These are phyloP conservation scores for Ips nitidus DNA, from an alignment of 1,140 invertebrate genomes.

Conservation along the genomic window DNA sequence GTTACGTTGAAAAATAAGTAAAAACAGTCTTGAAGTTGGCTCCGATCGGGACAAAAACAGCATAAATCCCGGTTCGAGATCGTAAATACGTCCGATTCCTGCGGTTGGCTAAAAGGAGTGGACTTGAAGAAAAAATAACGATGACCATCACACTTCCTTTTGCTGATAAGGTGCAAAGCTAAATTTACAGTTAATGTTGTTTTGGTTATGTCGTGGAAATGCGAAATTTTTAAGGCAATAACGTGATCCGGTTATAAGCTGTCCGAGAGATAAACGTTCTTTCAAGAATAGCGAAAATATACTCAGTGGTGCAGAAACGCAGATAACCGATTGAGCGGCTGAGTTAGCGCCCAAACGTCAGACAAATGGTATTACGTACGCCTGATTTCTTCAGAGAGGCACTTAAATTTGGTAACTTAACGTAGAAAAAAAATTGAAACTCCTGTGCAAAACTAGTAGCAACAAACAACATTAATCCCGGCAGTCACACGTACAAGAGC, in stretches of 20 bases:
- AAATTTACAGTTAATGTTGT: no score
- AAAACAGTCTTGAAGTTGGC: not conserved
- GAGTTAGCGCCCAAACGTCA: slow-evolving; percentile 13
- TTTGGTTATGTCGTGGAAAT: no score
- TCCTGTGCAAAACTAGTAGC: no score
- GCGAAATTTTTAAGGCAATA: no score
- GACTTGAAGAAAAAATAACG: slow-evolving; percentile 21
- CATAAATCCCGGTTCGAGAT: slow-evolving; percentile 22
- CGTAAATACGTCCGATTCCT: slow-evolving; percentile 25
- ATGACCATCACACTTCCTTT: slow-evolving; percentile 17
- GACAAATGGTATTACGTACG: slow-evolving; percentile 27
- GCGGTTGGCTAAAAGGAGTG: slow-evolving; percentile 23
- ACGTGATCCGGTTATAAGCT: not conserved
- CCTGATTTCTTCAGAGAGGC: slow-evolving; percentile 11
- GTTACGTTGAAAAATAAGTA: no score
- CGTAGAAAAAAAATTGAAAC: no score
- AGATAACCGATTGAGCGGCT: slow-evolving; percentile 27
- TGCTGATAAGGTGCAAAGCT: no score
- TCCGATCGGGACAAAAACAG: slow-evolving; percentile 21
- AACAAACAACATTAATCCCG: no score
- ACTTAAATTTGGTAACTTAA: not conserved
- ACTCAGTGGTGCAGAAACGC: slow-evolving; percentile 22
- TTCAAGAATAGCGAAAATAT: slow-evolving; percentile 22
- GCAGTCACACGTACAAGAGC: no score
- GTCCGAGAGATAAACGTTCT: slow-evolving; percentile 4